A percentile compares a stretch with the other conserved stretches of the same genome.
These are phyloP conservation scores for Caenorhabditis wallacei DNA, from an alignment of 2,888 invertebrate species.

Conservation along the genomic window DNA sequence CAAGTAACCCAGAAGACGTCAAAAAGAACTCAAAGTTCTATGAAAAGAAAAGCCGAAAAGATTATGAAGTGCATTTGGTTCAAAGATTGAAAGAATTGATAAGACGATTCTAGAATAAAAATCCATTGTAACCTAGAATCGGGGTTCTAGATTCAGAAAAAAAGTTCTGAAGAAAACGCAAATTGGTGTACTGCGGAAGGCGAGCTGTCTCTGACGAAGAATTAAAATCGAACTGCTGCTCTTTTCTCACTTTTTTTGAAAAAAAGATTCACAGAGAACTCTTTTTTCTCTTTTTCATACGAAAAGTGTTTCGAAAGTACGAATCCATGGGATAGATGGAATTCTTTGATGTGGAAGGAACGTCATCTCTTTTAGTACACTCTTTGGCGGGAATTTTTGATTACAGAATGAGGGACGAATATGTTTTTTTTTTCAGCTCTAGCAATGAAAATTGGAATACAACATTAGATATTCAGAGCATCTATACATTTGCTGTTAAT, in stretches of 20 bases:
- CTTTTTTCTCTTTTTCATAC: neutral
- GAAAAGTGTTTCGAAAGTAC: conserved; percentile 23
- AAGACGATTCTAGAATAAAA: neutral
- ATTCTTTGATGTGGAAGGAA: conserved; percentile 30
- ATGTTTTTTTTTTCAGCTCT: conserved; percentile 5
- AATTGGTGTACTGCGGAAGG: conserved; percentile 46
- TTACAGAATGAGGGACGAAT: neutral
- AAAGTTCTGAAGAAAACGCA: conserved; percentile 14
- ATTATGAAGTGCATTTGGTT: conserved; percentile 26
- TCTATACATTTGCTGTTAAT: conserved; percentile 31
- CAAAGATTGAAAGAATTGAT: conserved; percentile 2
- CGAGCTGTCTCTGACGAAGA: conserved; percentile 12
- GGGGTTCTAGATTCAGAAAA: no score
- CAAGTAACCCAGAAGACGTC: conserved; percentile 18
- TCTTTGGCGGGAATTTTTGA: conserved; percentile 44
- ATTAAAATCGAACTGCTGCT: conserved; percentile 40
- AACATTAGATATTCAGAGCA: conserved; percentile 25
- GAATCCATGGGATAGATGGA: conserved; percentile 23
- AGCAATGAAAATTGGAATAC: neutral
- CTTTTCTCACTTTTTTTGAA: conserved; percentile 5
- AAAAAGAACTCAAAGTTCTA: conserved; percentile 37
- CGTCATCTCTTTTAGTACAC: conserved; percentile 12
- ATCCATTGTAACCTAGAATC: no score
- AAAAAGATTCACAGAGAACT: conserved; percentile 2
- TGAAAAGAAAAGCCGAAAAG: neutral